Conservation (phyloP, 2,113 vertebrate genomes). For the Shinisaurus crocodilurus region DNA sequence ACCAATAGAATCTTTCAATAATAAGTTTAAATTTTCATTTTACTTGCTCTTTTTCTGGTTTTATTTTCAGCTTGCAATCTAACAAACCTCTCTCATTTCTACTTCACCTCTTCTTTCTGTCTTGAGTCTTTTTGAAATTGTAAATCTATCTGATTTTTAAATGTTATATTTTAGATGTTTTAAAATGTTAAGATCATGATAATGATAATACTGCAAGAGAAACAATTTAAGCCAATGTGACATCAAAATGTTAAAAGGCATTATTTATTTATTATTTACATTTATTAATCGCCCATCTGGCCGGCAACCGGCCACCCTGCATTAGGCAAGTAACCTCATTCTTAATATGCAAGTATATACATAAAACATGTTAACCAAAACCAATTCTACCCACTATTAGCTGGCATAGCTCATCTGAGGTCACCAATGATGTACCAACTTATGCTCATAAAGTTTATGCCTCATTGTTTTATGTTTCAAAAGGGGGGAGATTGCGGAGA, state of each 20-base stretch:
- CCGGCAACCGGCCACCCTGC: no score
- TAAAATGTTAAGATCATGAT: neutral
- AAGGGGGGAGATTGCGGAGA: neutral
- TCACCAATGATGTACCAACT: slow-evolving; percentile 63
- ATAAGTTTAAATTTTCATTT: neutral
- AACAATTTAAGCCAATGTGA: neutral
- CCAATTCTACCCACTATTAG: neutral
- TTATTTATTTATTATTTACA: no score
- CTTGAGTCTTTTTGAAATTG: neutral
- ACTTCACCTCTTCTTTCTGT: neutral
- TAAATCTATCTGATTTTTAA: neutral
- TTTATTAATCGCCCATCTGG: no score
- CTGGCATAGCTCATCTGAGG: slow-evolving; percentile 55
- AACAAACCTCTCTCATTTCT: neutral
- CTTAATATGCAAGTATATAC: neutral
- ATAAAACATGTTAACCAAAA: neutral
- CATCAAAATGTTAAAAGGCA: neutral
- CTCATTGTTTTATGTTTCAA: slow-evolving; percentile 27
- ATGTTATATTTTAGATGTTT: neutral
- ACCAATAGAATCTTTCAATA: neutral
- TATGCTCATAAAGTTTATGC: slow-evolving; percentile 50
- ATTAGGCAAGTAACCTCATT: no score
- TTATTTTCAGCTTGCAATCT: neutral
- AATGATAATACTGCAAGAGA: neutral
- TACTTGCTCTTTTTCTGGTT: neutral